Base-by-base conservation (phyloP, 2,797 vertebrate species). In the Tolypeutes matacus region DNA sequence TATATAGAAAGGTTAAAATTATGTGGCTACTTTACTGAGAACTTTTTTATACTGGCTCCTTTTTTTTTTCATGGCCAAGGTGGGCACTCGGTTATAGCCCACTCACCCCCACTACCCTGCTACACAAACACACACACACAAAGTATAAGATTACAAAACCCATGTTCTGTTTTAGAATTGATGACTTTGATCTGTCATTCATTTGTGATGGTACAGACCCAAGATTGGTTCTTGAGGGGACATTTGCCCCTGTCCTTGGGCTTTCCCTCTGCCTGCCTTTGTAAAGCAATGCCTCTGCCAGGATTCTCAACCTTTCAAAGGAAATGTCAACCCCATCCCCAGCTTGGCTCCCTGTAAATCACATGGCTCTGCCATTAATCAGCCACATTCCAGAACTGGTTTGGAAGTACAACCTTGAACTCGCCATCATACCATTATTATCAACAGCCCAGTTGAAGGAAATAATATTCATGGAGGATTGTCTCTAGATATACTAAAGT, bases 1-100 rank as follows among this genome's bases (percentile, higher is more conserved):
- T 60, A 27, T 31, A 29, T 56, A 72, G 34, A 84, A 86, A 64
- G 60, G 53, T 64, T 86, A 75, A 96, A 85, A 77, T 94, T 39
- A 64, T 7, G n/a, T 17, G 12, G 0, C 12, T 14, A 49, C 69
- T 67, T 81, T 60, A 70, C 29, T 75, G 65, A 89, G 65, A 86
- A 83, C 13, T 0, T 39, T 51, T 82, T 86, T 51, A 4, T 65
- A 20, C 31, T 78, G 46, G 5, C 25, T 75, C 76, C 18, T 81
- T 39, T 89, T 88, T 89, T 88, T 72, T 91, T 81, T 77, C 14
- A 70, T 5, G 0, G 29, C 18, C 34, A 64, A 49, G 3, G 17
- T 81, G 21, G 6, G 12, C 29, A 49, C 1, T 86, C 80, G 53
- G 21, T 56, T 84, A 20, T n/a, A 20, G 14, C 13, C 23, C 5